Conservation (phyloP, 2,113 vertebrate genomes). For the Ivindomyrus marchei region DNA sequence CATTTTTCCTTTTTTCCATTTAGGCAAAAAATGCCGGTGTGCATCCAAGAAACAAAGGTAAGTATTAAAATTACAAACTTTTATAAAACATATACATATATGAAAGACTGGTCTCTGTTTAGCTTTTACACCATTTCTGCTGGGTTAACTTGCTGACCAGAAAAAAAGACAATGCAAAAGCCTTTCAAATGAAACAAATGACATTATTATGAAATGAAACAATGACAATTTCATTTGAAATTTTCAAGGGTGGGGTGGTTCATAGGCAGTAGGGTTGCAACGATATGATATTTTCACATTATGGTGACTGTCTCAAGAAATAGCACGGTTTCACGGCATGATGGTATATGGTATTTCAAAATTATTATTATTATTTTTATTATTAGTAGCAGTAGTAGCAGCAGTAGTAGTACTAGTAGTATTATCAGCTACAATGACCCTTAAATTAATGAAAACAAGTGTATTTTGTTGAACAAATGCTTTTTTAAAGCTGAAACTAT, state of each 20-base stretch:
- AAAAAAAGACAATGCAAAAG: not conserved
- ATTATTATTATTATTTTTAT: not conserved
- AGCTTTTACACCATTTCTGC: not conserved
- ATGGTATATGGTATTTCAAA: not conserved
- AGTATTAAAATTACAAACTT: slow-evolving; percentile 9
- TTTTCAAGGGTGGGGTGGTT: not conserved
- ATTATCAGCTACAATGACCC: not conserved
- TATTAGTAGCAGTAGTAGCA: not conserved
- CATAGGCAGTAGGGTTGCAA: not conserved
- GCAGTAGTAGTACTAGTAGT: not conserved
- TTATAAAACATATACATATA: not conserved
- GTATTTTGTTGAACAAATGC: not conserved
- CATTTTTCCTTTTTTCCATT: not conserved
- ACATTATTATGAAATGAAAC: not conserved
- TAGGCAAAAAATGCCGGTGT: slow-evolving; percentile 75
- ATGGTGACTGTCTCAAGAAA: not conserved
- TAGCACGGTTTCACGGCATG: not conserved
- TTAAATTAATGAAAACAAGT: not conserved
- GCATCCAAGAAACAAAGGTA: slow-evolving; percentile 67
- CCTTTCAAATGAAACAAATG: not conserved
- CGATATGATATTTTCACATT: not conserved
- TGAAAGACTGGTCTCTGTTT: not conserved
- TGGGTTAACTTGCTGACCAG: not conserved
- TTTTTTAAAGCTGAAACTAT: not conserved
- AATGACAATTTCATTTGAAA: not conserved